Evolutionary conservation across 1,140 invertebrate genomes (phyloP).

Genomic region (Hestina assimilis): DNA sequence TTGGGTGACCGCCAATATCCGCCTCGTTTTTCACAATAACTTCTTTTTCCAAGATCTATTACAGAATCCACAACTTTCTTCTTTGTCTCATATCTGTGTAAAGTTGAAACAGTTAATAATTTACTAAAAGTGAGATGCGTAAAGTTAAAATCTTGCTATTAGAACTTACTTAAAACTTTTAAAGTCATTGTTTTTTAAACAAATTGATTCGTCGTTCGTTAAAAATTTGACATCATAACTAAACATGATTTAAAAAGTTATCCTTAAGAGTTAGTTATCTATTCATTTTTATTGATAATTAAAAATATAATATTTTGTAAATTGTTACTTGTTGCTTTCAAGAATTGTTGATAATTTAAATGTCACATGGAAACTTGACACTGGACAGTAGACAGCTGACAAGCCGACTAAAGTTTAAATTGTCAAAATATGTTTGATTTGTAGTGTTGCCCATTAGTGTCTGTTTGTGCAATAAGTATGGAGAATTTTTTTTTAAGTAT

Average conservation of each 20-base stretch:
- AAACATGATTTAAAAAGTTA: conserved; percentile 45
- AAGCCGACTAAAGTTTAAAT: too few relatives aligned
- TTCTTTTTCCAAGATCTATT: conserved; percentile 55
- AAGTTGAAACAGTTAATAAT: conserved; percentile 1
- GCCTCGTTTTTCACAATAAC: conserved; percentile 53
- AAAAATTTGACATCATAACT: conserved; percentile 66
- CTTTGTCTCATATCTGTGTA: conserved; percentile 63
- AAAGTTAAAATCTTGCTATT: background rate
- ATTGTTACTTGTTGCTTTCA: too few relatives aligned
- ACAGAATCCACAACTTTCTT: conserved; percentile 58
- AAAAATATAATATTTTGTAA: too few relatives aligned
- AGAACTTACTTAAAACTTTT: conserved; percentile 68
- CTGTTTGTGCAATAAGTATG: too few relatives aligned
- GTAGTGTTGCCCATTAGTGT: too few relatives aligned
- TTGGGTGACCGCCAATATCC: conserved; percentile 46
- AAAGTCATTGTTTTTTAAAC: conserved; percentile 58
- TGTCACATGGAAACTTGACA: too few relatives aligned
- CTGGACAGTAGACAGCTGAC: too few relatives aligned
- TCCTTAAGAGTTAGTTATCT: background rate
- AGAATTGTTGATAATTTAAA: too few relatives aligned
- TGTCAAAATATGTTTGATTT: too few relatives aligned
- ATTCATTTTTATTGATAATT: too few relatives aligned
- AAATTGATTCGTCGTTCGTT: conserved; percentile 52
- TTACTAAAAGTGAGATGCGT: conserved; percentile 14
- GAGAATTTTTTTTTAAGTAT: too few relatives aligned